Base-by-base conservation (phyloP, 2,113 vertebrate species). In the Pangasianodon gigas region DNA sequence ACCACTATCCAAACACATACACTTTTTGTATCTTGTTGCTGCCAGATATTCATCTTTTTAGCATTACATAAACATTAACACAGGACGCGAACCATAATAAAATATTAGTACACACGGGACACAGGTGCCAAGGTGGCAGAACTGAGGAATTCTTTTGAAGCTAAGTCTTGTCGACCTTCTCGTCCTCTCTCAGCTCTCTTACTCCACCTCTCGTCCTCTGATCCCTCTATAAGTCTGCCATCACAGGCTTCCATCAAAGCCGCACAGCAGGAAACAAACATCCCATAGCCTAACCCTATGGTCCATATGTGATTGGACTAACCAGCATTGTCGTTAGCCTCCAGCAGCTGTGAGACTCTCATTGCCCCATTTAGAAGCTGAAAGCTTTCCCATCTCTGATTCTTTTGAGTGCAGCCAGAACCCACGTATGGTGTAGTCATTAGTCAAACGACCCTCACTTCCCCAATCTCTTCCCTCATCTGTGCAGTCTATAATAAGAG, bases 101-200 rank as follows among this genome's bases (percentile, higher is more conserved):
- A 92, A 37, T 84, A 91, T 88, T 90, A 74, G 69, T 10, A 16
- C 26, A 69, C 62, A 48, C 29, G 24, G 46, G 67, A 67, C 54
- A 80, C n/a, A 56, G n/a, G 24, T 41, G 60, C 62, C 32, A 51
- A 85, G 48, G 81, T 87, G 85, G 75, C 60, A 74, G 71, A n/a
- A 21, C 32, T 51, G 77, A 89, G 85, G 90, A 92, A 92, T 93
- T 85, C 85, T 89, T 92, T 93, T 93, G 87, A 93, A 90, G 89
- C 26, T n/a, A 60, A 62, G 71, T 54, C 71, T 62, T n/a, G 37
- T 81, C 26, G 51, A 87, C 65, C n/a, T 88, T 51, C 62, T 71
- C 18, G 18, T 21, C 85, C 58, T 79, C 46, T 84, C 48, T 92
- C 65, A 58, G 77, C 26, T 75, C 74, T 62, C n/a, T 41, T 14